Percentiles rank a stretch among this genome's conserved stretches.
Evolutionary conservation across 1,140 invertebrate genomes (phyloP).

Genomic region (Eriocheir sinensis): DNA sequence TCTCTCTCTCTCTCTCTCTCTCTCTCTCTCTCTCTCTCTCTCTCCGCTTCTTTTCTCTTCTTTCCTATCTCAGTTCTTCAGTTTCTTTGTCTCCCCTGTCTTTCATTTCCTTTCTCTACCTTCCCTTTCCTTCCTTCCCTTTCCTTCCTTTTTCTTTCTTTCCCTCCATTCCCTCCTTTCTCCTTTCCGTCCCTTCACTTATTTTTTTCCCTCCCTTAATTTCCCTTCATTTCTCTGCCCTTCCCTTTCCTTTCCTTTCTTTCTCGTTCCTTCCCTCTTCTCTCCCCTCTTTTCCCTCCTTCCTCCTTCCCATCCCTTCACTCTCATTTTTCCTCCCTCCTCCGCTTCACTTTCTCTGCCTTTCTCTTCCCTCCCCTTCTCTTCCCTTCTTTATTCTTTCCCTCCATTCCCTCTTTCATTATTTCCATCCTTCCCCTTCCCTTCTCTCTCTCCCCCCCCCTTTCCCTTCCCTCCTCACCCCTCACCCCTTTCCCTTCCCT

Average conservation of each 20-base stretch:
- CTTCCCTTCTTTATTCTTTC: neutral
- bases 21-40: conserved; percentile 22
- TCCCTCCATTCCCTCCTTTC: neutral
- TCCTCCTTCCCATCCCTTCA: neutral
- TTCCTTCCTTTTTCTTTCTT: neutral
- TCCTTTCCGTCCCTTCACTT: neutral
- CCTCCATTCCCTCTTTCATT: neutral
- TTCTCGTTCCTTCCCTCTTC: neutral
- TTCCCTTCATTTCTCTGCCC: neutral
- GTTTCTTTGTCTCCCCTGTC: neutral
- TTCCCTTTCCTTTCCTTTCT: neutral
- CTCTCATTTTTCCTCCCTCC: neutral
- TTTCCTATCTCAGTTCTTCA: neutral
- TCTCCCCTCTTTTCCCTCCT: neutral
- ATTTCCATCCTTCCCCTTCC: neutral
- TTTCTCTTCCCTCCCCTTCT: no score
- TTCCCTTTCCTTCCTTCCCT: neutral
- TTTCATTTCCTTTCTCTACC: neutral
- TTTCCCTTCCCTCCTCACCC: neutral
- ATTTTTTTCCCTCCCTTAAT: neutral
- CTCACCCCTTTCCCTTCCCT: neutral
- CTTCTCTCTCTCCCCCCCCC: neutral
- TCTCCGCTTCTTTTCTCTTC: neutral
- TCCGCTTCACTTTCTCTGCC: neutral
- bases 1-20: neutral